phyloP scores from a whole-genome alignment of 2,113 vertebrate genomes.

The Podarcis cretensis region DNA sequence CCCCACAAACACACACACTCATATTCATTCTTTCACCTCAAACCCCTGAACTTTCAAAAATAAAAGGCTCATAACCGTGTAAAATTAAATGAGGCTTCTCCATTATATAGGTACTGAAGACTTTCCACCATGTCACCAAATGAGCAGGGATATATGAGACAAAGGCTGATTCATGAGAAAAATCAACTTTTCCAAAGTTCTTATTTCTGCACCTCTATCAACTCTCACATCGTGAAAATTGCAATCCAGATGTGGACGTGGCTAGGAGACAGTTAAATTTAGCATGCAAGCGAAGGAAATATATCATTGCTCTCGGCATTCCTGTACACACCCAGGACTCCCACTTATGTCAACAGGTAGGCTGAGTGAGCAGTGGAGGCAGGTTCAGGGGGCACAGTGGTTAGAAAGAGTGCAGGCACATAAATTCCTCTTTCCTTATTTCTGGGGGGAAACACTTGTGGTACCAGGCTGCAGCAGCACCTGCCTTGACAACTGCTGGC shows the following conservation, averaged over 20 bases:
- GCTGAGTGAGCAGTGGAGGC: conserved; percentile 16
- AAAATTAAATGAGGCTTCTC: background rate
- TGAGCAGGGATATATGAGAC: background rate
- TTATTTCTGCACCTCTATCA: background rate
- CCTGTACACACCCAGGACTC: conserved; percentile 52
- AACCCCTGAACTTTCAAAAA: background rate
- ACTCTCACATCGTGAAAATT: conserved; percentile 11
- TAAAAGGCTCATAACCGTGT: background rate
- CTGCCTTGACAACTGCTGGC: conserved; percentile 30
- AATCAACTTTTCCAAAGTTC: conserved; percentile 26
- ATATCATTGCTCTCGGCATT: conserved; percentile 41
- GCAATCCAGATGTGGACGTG: background rate
- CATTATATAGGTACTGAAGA: background rate
- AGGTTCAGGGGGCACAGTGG: conserved; percentile 33
- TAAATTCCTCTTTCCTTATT: conserved; percentile 57
- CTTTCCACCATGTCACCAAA: background rate
- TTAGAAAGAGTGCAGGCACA: conserved; percentile 51
- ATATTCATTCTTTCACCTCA: background rate
- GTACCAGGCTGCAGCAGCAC: conserved; percentile 71
- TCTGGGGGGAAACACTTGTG: conserved; percentile 50
- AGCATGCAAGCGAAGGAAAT: background rate
- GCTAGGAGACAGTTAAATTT: conserved; percentile 34
- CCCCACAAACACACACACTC: too few relatives aligned
- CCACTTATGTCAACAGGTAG: conserved; percentile 45
- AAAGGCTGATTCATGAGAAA: background rate